Conservation (phyloP, 2,797 vertebrate genomes). For the Gymnoscopelus braueri region DNA sequence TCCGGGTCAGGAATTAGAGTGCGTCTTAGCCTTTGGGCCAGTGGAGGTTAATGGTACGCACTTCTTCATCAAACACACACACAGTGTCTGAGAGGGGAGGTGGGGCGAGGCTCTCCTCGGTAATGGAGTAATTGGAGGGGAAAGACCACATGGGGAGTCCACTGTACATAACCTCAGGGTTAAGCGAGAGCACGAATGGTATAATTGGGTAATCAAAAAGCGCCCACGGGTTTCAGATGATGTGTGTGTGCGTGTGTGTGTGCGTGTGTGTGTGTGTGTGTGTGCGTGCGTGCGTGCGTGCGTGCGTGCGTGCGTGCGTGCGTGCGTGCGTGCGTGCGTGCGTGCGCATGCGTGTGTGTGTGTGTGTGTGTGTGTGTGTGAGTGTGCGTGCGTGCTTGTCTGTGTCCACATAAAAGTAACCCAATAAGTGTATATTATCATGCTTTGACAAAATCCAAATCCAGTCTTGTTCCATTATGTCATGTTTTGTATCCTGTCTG, state of each 20-base stretch:
- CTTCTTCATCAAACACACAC: neutral
- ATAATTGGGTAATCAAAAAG: conserved; percentile 47
- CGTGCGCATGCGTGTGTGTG: conserved; percentile 15
- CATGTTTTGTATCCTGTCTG: too few relatives aligned
- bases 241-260: conserved; percentile 6
- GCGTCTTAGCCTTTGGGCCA: conserved; percentile 22
- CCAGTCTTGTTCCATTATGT: too few relatives aligned
- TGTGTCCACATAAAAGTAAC: neutral
- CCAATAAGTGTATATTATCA: too few relatives aligned
- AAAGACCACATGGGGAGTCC: conserved; percentile 23
- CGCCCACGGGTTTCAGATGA: conserved; percentile 13
- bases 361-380: conserved; percentile 18
- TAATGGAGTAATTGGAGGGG: conserved; percentile 26
- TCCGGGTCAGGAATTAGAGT: conserved; percentile 22
- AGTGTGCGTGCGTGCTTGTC: conserved; percentile 11
- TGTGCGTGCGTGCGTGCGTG: conserved; percentile 8
- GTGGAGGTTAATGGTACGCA: conserved; percentile 31
- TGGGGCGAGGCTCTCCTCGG: neutral
- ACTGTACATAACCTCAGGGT: conserved; percentile 35
- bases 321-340: conserved; percentile 2
- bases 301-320: conserved; percentile 14
- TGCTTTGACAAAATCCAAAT: too few relatives aligned
- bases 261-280: conserved; percentile 1
- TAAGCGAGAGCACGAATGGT: conserved; percentile 20
- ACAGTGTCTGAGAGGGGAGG: neutral